Evolutionary conservation across 2,797 vertebrate species (phyloP).

Genomic region (Bradypus variegatus): DNA sequence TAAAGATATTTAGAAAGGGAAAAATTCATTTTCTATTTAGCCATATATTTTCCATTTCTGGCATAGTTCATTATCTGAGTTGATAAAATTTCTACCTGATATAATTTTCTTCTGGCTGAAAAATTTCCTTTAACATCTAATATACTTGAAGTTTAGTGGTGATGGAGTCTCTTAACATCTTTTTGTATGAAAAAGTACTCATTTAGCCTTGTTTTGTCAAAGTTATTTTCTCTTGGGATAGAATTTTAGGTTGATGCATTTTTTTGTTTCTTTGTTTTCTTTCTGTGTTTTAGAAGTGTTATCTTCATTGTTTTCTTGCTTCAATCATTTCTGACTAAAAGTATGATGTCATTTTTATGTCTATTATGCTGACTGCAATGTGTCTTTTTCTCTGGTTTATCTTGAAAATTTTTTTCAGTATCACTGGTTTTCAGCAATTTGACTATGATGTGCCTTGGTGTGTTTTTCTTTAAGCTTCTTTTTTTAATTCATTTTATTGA

Average conservation of each 20-base stretch:
- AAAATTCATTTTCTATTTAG: no score
- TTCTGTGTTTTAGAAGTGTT: background rate
- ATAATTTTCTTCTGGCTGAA: no score
- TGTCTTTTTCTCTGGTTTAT: background rate
- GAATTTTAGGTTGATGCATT: background rate
- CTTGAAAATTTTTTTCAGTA: background rate
- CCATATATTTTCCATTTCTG: no score
- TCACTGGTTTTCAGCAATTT: background rate
- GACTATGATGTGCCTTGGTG: background rate
- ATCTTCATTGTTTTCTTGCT: background rate
- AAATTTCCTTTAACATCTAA: no score
- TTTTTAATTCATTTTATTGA: no score
- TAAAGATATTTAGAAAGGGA: no score
- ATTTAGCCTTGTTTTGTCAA: background rate
- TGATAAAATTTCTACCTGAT: no score
- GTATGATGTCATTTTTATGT: background rate
- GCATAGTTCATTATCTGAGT: no score
- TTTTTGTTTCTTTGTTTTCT: background rate
- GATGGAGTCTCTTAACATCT: background rate
- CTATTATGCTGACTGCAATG: background rate
- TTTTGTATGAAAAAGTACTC: background rate
- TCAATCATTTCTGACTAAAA: background rate
- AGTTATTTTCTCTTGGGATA: background rate
- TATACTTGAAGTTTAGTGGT: background rate
- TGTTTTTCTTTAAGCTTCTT: background rate